A percentile compares a stretch with the other conserved stretches of the same genome.
phyloP scores from a whole-genome alignment of 2,113 vertebrate genomes.

The Neomonachus schauinslandi region DNA sequence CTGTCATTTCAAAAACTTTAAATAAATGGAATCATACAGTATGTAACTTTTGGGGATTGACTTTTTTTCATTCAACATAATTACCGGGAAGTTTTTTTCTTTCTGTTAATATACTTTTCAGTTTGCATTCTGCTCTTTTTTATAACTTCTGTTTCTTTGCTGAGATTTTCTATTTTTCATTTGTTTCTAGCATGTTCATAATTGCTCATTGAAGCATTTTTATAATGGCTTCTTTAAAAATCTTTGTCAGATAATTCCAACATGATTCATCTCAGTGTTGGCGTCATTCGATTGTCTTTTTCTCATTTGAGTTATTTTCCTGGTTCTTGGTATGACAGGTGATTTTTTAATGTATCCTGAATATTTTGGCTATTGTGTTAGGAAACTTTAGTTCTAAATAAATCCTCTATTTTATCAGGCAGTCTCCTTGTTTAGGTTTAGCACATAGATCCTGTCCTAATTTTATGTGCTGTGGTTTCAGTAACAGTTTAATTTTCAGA shows the following conservation, averaged over 20 bases:
- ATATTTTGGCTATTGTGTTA: conserved; percentile 34
- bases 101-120: conserved; percentile 16
- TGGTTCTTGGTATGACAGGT: not conserved
- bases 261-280: conserved; percentile 57
- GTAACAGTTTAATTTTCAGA: conserved; percentile 28
- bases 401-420: conserved; percentile 46
- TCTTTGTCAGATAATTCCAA: conserved; percentile 41
- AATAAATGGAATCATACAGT: conserved; percentile 2
- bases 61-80: conserved; percentile 33
- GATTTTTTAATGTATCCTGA: conserved; percentile 49
- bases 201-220: conserved; percentile 29
- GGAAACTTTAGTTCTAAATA: not conserved
- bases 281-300: not conserved
- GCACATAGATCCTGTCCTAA: not conserved
- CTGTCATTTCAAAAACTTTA: conserved; percentile 38
- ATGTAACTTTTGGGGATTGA: not conserved
- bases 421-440: conserved; percentile 38
- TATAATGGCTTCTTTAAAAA: conserved; percentile 52
- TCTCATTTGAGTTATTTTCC: conserved; percentile 48
- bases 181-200: conserved; percentile 36
- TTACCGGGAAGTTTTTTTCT: not conserved
- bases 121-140: conserved; percentile 53
- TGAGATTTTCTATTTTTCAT: conserved; percentile 38
- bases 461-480: conserved; percentile 34
- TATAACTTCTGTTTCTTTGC: conserved; percentile 31